Percentiles rank a stretch among this genome's conserved stretches.
phyloP scores from a whole-genome alignment of 2,888 invertebrate genomes.

The Ennomos fuscantarius region DNA sequence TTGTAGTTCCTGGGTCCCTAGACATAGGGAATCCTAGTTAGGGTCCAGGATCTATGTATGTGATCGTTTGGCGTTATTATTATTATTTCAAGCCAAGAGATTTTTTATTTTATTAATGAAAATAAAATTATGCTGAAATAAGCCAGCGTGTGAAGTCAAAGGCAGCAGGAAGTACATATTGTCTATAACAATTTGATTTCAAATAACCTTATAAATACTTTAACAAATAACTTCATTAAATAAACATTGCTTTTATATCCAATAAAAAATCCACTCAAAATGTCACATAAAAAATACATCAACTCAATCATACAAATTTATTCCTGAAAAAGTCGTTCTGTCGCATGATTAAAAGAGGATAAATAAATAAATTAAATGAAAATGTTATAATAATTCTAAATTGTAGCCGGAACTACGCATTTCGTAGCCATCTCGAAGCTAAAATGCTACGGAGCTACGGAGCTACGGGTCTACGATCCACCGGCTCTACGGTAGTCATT shows the following conservation, averaged over 20 bases:
- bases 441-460: conserved; percentile 39
- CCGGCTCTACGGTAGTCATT: conserved; percentile 49
- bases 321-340: conserved; percentile 19
- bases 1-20: too few relatives aligned
- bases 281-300: conserved; percentile 4
- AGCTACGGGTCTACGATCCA: conserved; percentile 35
- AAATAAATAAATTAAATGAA: conserved; percentile 65
- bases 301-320: conserved; percentile 9
- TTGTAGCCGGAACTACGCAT: not conserved
- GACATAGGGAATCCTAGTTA: too few relatives aligned
- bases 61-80: too few relatives aligned
- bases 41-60: too few relatives aligned
- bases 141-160: too few relatives aligned
- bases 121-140: too few relatives aligned
- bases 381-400: conserved; percentile 52
- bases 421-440: conserved; percentile 48
- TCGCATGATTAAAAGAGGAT: too few relatives aligned
- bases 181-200: too few relatives aligned
- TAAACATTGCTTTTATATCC: not conserved
- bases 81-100: too few relatives aligned
- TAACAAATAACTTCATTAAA: not conserved
- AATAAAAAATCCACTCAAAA: not conserved
- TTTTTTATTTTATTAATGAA: too few relatives aligned
- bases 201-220: too few relatives aligned
- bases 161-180: too few relatives aligned